Base-by-base conservation (phyloP, 2,113 vertebrate species). In the Psittacara wagleri region DNA sequence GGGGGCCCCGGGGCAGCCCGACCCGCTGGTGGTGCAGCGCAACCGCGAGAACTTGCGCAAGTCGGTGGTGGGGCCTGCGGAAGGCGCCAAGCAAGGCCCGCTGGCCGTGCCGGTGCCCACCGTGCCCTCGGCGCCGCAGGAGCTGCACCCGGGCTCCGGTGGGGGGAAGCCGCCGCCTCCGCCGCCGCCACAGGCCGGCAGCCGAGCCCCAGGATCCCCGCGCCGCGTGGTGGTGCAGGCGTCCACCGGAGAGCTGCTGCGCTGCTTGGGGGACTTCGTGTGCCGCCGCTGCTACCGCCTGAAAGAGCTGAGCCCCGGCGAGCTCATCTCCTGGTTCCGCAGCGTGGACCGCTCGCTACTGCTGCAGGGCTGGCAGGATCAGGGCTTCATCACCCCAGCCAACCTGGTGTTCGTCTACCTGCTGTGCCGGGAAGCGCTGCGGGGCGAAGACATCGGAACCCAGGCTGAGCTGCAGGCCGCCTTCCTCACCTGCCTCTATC, bases 361-460 rank as follows among this genome's bases (percentile, higher is more conserved):
- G 95, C 96, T 99, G 83, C 99, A 99, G 96, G 99, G 99, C 92
- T 99, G 99, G 99, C 99, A 99, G 97, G 99, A 99, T 94, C 99
- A 99, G 79, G 99, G 98, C 94, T 99, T 99, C 98, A 99, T 99
- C 94, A 99, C 99, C 37, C 99, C 99, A 11, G 98, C 99, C 74
- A 99, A 99, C 97, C 97, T 99, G 89, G 99, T 99, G 85, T 99
- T 99, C 94, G 98, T 99, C 88, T 99, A 99, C 97, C 97, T 99
- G 97, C 98, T 99, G 84, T 99, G 99, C 96, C 98, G 98, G 52
- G 99, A 99, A 97, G 98, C 98, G 49, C 96, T 99, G 67, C 95
- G 97, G 73, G 96, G 97, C 86, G 98, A 99, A 89, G 98, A 98
- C 95, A 94, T 99, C 72, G 98, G 97, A 93, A 98, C 90, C 96